These are phyloP conservation scores for Marasmarcha lunaedactyla DNA, from an alignment of 2,888 invertebrate genomes.

Conservation along the genomic window DNA sequence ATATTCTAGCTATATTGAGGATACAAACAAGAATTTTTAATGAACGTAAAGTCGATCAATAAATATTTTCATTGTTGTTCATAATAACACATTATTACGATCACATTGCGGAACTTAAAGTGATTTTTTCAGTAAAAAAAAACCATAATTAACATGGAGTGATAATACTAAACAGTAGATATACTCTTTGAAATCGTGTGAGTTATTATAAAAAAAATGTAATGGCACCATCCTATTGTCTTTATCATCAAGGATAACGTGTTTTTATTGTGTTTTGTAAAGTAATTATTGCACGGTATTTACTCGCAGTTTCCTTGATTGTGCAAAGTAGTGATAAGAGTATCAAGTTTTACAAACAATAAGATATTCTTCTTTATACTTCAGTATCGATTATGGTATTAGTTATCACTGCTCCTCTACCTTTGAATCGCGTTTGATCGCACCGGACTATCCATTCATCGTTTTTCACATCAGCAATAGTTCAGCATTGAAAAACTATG, in stretches of 20 bases:
- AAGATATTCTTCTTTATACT: too few relatives aligned
- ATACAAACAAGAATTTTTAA: too few relatives aligned
- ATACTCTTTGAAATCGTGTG: conserved; percentile 38
- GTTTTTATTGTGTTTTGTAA: conserved; percentile 45
- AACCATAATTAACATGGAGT: conserved; percentile 17
- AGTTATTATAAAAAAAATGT: conserved; percentile 51
- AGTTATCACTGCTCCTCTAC: too few relatives aligned
- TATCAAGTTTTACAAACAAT: neutral
- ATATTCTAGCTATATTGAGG: too few relatives aligned
- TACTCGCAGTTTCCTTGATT: conserved; percentile 36
- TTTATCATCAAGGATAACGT: conserved; percentile 45
- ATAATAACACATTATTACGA: neutral
- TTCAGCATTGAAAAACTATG: too few relatives aligned
- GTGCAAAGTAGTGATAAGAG: conserved; percentile 19
- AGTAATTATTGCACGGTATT: conserved; percentile 29
- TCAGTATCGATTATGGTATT: too few relatives aligned
- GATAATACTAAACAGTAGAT: conserved; percentile 31
- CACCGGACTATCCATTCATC: too few relatives aligned
- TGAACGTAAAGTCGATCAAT: too few relatives aligned
- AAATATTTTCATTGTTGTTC: neutral
- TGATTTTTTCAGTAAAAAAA: conserved; percentile 12
- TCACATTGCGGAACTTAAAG: neutral
- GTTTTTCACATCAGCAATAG: too few relatives aligned
- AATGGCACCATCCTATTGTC: conserved; percentile 48
- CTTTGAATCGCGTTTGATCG: too few relatives aligned